Percentiles rank a stretch among this genome's conserved stretches.
Conservation (phyloP, 2,113 vertebrate genomes). For the Excalfactoria chinensis region DNA sequence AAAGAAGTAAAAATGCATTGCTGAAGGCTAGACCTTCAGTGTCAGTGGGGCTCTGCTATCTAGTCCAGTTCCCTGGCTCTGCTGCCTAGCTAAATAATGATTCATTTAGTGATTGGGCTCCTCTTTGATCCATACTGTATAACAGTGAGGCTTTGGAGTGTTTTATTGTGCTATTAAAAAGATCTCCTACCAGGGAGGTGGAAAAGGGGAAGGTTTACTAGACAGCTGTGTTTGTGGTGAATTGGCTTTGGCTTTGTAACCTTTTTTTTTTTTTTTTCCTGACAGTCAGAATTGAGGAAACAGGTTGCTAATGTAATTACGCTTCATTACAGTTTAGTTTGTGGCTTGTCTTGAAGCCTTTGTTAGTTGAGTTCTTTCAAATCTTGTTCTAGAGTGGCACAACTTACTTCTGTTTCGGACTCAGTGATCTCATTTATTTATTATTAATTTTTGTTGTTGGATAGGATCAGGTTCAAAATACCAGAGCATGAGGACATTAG, state of each 20-base stretch:
- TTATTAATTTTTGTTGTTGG: neutral
- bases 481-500: neutral
- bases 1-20: neutral
- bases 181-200: slow-evolving; percentile 39
- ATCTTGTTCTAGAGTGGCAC: neutral
- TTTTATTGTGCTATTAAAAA: slow-evolving; percentile 70
- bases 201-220: slow-evolving; percentile 58
- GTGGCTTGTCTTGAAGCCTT: slow-evolving; percentile 6
- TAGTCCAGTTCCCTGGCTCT: neutral
- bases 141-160: slow-evolving; percentile 58
- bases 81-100: slow-evolving; percentile 52
- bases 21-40: neutral
- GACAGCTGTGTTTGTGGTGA: slow-evolving; percentile 59
- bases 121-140: slow-evolving; percentile 43
- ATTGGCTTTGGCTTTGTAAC: slow-evolving; percentile 49
- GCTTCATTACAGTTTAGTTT: slow-evolving; percentile 7
- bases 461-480: neutral
- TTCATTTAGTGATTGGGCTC: slow-evolving; percentile 60
- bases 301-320: slow-evolving; percentile 38
- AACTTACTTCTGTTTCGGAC: neutral
- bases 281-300: slow-evolving; percentile 19
- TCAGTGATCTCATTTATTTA: neutral
- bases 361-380: neutral
- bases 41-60: neutral
- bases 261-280: neutral